Base-by-base conservation (phyloP, 2,113 vertebrate genomes). In the Triplophysa siluroides region DNA sequence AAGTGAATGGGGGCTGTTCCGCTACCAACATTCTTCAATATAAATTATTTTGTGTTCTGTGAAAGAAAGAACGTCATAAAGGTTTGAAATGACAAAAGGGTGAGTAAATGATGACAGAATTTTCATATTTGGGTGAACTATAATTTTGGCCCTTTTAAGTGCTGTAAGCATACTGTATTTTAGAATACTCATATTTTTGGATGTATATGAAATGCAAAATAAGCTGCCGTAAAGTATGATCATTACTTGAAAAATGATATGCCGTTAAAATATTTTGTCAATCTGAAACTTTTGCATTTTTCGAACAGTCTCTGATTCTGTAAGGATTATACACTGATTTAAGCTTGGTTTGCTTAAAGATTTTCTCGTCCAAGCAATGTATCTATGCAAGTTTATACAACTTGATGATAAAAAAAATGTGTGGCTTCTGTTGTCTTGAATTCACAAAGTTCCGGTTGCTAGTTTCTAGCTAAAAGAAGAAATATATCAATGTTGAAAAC, bases 341-440 rank as follows among this genome's bases (percentile, higher is more conserved):
- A 16, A 73, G 76, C 77, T 81, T 81, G 81, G 23, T 77, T 60
- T 23, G 33, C 61, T 71, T 38, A 47, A 75, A 16, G 66, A 68
- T 14, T 52, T 73, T 81, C 54, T 67, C 38, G 61, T 45, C 74
- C 63, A 52, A 78, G 74, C 60, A 68, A 54, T 78, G 14, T 58
- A 78, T 81, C 83, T 84, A 84, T 84, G 83, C 83, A 84, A 81
- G 83, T 81, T 81, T 78, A 66, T 78, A 78, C 75, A 81, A 78
- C 79, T 75, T 83, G 74, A 70, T 72, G 77, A 81, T 75, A 58
- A 73, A 67, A 58, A 81, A 41, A n/a, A n/a, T n/a, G 6, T 68
- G 54, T 83, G 47, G 58, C 70, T 60, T 71, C 45, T 76, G 50
- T 23, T 33, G 60, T 72, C 60, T 52, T 73, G 41, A n/a, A 67